These are phyloP conservation scores for Nasonia giraulti DNA, from an alignment of 1,140 invertebrate species.

Conservation along the genomic window DNA sequence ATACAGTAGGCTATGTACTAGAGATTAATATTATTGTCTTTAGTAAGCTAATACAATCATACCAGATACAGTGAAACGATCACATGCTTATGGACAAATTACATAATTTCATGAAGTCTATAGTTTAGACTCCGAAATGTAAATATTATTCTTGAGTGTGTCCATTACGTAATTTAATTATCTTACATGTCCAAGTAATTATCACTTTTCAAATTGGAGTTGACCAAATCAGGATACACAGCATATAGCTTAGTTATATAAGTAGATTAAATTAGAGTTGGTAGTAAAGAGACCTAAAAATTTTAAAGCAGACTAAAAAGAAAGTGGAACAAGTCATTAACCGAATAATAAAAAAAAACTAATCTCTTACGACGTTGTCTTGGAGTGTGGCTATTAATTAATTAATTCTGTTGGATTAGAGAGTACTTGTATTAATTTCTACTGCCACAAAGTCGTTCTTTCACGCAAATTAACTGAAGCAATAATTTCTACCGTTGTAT, in stretches of 20 bases:
- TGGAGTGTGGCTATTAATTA: slow-evolving; percentile 9
- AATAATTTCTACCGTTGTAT: background rate
- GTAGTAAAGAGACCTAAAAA: background rate
- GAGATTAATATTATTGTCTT: background rate
- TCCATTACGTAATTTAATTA: background rate
- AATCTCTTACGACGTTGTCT: background rate
- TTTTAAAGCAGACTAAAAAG: background rate
- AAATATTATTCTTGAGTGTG: background rate
- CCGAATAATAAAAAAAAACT: background rate
- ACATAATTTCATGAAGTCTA: background rate
- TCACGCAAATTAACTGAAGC: background rate
- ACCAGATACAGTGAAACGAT: background rate
- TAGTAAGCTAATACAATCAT: background rate
- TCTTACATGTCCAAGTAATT: background rate
- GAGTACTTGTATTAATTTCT: background rate
- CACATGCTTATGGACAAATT: background rate
- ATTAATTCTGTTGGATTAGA: background rate
- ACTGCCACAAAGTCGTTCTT: background rate
- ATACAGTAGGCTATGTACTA: background rate
- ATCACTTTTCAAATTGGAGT: background rate
- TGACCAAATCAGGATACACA: background rate
- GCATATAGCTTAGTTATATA: background rate
- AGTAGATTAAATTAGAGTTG: background rate
- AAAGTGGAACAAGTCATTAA: background rate
- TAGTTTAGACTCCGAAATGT: background rate